These are phyloP conservation scores for Lutjanus argentimaculatus DNA, from an alignment of 2,797 vertebrate species.

Conservation along the genomic window DNA sequence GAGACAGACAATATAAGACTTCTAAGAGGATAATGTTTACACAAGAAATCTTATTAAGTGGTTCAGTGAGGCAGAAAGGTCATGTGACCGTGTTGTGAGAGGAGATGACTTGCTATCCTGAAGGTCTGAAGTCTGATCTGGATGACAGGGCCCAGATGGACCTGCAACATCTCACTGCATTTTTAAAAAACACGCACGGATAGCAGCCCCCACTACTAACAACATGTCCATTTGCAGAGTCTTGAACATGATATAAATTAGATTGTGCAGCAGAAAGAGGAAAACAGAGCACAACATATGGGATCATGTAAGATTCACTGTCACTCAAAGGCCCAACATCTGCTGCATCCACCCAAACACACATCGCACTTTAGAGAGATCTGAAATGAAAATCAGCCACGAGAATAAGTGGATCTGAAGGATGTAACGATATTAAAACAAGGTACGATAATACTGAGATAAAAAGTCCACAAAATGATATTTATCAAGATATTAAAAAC, in stretches of 20 bases:
- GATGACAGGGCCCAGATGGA: constrained; percentile 79
- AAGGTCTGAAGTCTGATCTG: constrained; percentile 66
- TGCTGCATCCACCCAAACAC: constrained; percentile 40
- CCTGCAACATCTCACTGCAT: constrained; percentile 33
- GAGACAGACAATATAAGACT: constrained; percentile 15
- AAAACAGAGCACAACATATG: constrained; percentile 22
- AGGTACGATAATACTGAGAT: too few species aligned
- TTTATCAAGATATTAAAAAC: too few species aligned
- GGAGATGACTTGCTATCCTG: constrained; percentile 58
- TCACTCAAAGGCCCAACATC: constrained; percentile 32
- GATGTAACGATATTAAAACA: too few species aligned
- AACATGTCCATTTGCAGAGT: not conserved
- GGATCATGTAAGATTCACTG: constrained; percentile 31
- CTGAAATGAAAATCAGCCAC: not conserved
- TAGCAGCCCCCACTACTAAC: constrained; percentile 1
- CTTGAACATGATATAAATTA: constrained; percentile 14
- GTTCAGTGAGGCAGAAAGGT: constrained; percentile 72
- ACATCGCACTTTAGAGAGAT: constrained; percentile 6
- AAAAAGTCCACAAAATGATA: too few species aligned
- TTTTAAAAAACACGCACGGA: constrained; percentile 22
- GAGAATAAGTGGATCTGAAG: not conserved
- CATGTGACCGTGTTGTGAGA: constrained; percentile 48
- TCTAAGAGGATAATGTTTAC: constrained; percentile 49
- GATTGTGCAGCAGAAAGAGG: constrained; percentile 5
- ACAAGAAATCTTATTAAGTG: constrained; percentile 71